Evolutionary conservation across 2,888 invertebrate genomes (phyloP).

Genomic region (Epinotia brunnichana): DNA sequence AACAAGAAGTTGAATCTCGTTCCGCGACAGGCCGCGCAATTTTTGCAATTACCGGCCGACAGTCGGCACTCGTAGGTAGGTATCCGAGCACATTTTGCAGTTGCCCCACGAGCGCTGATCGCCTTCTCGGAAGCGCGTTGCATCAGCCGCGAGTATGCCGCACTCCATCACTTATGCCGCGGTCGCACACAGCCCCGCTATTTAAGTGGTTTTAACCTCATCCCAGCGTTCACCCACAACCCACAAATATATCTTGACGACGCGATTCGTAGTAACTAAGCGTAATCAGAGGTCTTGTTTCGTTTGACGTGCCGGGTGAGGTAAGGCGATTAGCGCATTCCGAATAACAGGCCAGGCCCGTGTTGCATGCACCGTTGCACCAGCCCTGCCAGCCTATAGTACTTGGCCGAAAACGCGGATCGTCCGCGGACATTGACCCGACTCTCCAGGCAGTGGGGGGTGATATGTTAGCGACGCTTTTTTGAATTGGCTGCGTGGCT

Average conservation of each 20-base stretch:
- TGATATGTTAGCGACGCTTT: too few relatives aligned
- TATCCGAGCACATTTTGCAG: slow-evolving; percentile 81
- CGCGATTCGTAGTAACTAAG: too few relatives aligned
- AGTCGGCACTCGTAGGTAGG: slow-evolving; percentile 69
- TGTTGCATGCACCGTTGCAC: neutral
- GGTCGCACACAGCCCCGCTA: neutral
- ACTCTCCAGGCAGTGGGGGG: neutral
- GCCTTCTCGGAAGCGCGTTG: slow-evolving; percentile 78
- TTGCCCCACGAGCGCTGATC: slow-evolving; percentile 73
- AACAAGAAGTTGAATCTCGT: slow-evolving; percentile 59
- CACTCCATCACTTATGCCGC: slow-evolving; percentile 1
- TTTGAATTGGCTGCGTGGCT: too few relatives aligned
- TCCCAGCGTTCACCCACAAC: too few relatives aligned
- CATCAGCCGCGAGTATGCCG: slow-evolving; percentile 65
- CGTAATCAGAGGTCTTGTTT: too few relatives aligned
- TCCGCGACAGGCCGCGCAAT: slow-evolving; percentile 65
- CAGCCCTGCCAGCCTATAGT: neutral
- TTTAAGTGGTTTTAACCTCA: too few relatives aligned
- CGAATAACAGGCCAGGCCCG: too few relatives aligned
- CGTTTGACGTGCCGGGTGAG: too few relatives aligned
- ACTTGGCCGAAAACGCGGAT: neutral
- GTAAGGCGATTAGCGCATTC: too few relatives aligned
- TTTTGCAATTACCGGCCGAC: slow-evolving; percentile 81
- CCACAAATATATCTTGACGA: neutral
- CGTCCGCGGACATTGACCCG: neutral